These are phyloP conservation scores for Lutjanus argentimaculatus DNA, from an alignment of 2,797 vertebrate species.

Conservation along the genomic window DNA sequence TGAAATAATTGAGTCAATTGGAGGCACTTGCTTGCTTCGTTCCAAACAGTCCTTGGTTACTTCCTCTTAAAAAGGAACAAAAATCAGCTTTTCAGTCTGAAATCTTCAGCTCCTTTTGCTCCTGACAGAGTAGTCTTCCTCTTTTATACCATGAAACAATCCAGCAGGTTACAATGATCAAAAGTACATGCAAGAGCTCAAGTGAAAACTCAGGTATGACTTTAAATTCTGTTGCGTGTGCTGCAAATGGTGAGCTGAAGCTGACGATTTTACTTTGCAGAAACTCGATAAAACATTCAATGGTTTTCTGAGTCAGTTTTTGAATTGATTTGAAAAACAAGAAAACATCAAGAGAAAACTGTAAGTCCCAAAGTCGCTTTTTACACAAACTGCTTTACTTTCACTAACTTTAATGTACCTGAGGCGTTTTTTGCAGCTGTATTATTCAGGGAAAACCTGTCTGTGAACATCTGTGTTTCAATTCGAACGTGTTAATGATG, in stretches of 20 bases:
- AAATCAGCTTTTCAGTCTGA: neutral
- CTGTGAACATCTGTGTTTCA: slow-evolving; percentile 18
- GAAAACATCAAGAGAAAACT: neutral
- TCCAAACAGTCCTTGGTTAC: neutral
- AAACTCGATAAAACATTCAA: too few relatives aligned
- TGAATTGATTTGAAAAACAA: too few relatives aligned
- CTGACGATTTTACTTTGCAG: neutral
- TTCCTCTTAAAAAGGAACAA: neutral
- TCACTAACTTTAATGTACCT: neutral
- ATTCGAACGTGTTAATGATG: slow-evolving; percentile 44
- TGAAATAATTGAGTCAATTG: slow-evolving; percentile 16
- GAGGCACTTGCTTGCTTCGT: neutral
- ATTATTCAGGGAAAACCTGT: slow-evolving; percentile 5
- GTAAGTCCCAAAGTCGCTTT: too few relatives aligned
- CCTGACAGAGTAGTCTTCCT: neutral
- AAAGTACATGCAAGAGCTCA: neutral
- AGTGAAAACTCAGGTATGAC: too few relatives aligned
- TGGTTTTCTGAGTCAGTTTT: neutral
- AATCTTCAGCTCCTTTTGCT: neutral
- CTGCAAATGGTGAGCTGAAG: neutral
- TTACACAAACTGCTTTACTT: slow-evolving; percentile 1
- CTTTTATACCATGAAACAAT: neutral
- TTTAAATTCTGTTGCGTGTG: neutral
- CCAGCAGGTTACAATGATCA: neutral
- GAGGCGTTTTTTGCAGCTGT: slow-evolving; percentile 9